phyloP scores from a whole-genome alignment of 2,797 vertebrate species.

The Cottoperca gobio region DNA sequence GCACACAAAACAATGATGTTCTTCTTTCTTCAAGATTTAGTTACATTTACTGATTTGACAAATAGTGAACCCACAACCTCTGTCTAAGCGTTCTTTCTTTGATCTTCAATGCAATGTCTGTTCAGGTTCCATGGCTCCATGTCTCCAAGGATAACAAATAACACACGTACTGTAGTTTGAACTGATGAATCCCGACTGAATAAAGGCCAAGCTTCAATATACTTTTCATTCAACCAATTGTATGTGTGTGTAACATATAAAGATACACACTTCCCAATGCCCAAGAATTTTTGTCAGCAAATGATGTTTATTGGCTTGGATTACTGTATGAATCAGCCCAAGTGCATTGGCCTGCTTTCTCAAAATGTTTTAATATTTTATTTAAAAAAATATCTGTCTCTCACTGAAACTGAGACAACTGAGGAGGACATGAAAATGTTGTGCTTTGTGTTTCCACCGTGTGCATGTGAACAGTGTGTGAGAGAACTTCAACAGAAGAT shows the following conservation, averaged over 20 bases:
- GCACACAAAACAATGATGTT: background rate
- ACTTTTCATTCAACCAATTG: too few species aligned
- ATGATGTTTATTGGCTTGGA: too few species aligned
- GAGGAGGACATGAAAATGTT: constrained; percentile 27
- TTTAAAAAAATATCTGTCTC: background rate
- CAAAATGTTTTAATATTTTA: too few species aligned
- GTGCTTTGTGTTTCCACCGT: constrained; percentile 46
- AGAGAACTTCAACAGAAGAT: constrained; percentile 65
- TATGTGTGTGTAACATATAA: too few species aligned
- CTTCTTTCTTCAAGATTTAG: constrained; percentile 2
- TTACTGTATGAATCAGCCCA: too few species aligned
- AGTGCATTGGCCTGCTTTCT: too few species aligned
- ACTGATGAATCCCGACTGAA: constrained; percentile 2
- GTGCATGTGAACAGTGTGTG: constrained; percentile 43
- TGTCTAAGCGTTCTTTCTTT: background rate
- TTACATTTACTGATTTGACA: background rate
- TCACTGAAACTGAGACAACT: background rate
- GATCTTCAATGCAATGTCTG: background rate
- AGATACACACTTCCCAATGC: too few species aligned
- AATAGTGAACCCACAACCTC: background rate
- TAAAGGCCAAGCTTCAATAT: background rate
- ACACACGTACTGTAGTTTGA: background rate
- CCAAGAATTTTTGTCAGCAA: too few species aligned
- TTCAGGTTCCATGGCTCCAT: constrained; percentile 12
- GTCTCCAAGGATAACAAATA: constrained; percentile 19